Base-by-base conservation (phyloP, 1,140 invertebrate species). In the Pachypeltis micranthus region DNA sequence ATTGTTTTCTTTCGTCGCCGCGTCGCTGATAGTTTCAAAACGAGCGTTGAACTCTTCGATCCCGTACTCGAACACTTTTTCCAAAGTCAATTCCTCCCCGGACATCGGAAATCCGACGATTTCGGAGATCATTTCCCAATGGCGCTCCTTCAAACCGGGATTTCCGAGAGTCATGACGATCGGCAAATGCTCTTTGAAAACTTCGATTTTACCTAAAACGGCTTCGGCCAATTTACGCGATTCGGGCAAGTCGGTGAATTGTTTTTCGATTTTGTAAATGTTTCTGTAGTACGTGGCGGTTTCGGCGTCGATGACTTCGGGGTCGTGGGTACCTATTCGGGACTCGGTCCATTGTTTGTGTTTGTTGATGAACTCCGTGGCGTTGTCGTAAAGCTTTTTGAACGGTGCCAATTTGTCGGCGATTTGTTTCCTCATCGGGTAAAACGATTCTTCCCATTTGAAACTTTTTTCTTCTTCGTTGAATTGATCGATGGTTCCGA, bases 51-150 rank as follows among this genome's bases (percentile, higher is more conserved):
- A 96, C 64, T 95, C 90, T 24, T 88, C 88, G 21, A 98, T 75
- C 61, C 91, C 90, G 74, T 93, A 92, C 71, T 96, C 93, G 27
- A 98, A 88, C n/a, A 93, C 84, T 77, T 92, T 93, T 24, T 85
- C 85, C 2, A 98, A 75, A 1, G 90, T 92, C 63, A 91, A 80
- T 19, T 87, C 84, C 14, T 63, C 63, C 65, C 93, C 89, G 2
- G 93, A 85, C 24, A 98, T 87, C 0, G 91, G 90, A 74, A 94
- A 96, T 0, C 93, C 93, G 67, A 97, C 90, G 63, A 96, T 90
- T 69, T 97, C 93, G 0, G 92, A 95, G 12, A 98, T 86, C 75
- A 91, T 87, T 70, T 96, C 92, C 95, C 95, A 98, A 74, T 98
- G 95, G 10, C 94, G 81, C 12, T 84, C 83, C 71, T 96, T 88